Evolutionary conservation across 2,888 invertebrate species (phyloP), one percentile per base, ranked within the genome.

Genomic region (Netelia fuscicornis): DNA sequence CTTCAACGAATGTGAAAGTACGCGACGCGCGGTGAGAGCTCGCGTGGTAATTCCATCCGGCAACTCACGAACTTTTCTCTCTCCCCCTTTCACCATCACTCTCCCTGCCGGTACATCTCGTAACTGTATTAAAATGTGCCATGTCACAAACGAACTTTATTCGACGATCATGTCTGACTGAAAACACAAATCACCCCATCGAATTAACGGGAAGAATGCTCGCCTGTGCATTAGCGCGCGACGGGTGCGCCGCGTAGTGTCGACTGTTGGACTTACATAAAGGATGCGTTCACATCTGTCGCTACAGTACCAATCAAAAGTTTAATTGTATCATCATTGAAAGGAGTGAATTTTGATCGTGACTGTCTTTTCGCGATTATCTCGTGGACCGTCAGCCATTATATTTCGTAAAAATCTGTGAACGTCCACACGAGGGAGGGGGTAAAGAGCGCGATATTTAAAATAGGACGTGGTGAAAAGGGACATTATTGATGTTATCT

Each of bases 1-100:
- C 58, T 78, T 0, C 44, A 81, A 58, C 52, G 78, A 72, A 81
- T 78, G 84, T 85, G 84, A 85, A 85, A 85, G 84, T 81, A 82
- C 78, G 1, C 20, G 75, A 82, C 48, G 17, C n/a, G 80, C 75
- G 84, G 84, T 81, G 85, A 85, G 85, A 82, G 78, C 78, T 79
- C 79, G 25, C 58, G 30, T 13, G 44, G 68, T 56, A 77, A 67
- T 71, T 9, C 37, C 42, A 65, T 13, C 65, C 42, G 23, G 13
- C 25, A 17, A n/a, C 42, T 65, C 44, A 20, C 9, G 3, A 30
- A 54, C 65, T 56, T 23, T 25, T 37, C 44, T 60, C 67, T 67
- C 17, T 52, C 56, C n/a, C 68, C 17, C 11, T 64, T n/a, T 48
- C 56, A 60, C 13, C 65, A 42, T 71, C 71, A 58, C 42, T 48